Base-by-base conservation (phyloP, 2,888 invertebrate species). In the Eristalinus sepulchralis region DNA sequence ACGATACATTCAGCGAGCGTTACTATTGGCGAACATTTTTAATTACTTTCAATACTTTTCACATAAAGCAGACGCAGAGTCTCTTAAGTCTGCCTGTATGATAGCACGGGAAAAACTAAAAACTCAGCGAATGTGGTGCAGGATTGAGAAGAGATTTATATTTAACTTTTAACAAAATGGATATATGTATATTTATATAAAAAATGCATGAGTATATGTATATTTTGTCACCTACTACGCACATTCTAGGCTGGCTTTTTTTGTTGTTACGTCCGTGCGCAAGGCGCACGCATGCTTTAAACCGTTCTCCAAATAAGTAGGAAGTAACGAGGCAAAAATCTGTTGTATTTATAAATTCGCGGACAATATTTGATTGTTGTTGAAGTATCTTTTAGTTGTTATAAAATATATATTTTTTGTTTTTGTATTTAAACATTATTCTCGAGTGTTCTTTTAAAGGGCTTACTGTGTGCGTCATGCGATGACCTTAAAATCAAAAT, bases 401-500 rank as follows among this genome's bases (percentile, higher is more conserved):
- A 72, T n/a, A n/a, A n/a, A n/a, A n/a, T n/a, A n/a, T n/a, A n/a
- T n/a, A n/a, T n/a, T 33, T 39, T 55, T 24, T 67, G 2, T 5
- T 22, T 39, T 55, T 24, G 59, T 36, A 53, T 36, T 22, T 63
- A 39, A 22, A 31, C 27, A 31, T 76, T 67, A 27, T 17, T 39
- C 66, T 59, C 9, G 47, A 59, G 59, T 64, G 66, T 59, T 59
- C 57, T 75, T 59, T 17, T 17, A 62, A 77, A 68, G 53, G 53
- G 36, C 71, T 71, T 76, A 60, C 27, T 34, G 67, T 36, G 55
- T 66, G 77, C 55, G 86, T 79, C 78, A 71, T 79, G 64, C 73
- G 70, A 79, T 78, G 86, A 86, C 86, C 34, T 57, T 83, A 86
- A 85, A 85, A 77, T 81, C 73, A 84, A 75, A 22, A 78, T 36